Percentiles rank a stretch among this genome's conserved stretches.
Conservation (phyloP, 2,888 invertebrate species). For the Amphipoea lucens region DNA sequence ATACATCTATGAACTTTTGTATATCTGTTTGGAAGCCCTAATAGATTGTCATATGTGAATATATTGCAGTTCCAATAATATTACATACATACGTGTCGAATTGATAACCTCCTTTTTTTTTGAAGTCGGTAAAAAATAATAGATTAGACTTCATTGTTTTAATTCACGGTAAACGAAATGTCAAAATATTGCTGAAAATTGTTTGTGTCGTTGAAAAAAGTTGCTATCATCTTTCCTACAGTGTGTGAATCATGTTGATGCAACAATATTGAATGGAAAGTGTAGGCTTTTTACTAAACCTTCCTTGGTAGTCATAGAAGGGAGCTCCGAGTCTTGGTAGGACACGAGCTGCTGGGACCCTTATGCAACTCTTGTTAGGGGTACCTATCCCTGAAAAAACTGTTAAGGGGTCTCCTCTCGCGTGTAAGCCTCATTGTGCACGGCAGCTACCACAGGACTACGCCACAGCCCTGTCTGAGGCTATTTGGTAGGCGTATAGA, state of each 20-base stretch:
- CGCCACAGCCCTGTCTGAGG: background rate
- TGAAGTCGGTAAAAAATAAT: background rate
- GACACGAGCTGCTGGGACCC: background rate
- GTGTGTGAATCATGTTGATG: background rate
- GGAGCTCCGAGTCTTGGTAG: background rate
- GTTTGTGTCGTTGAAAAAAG: background rate
- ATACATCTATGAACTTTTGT: too few relatives aligned
- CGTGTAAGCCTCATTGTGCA: background rate
- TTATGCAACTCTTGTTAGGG: background rate
- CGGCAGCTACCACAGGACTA: background rate
- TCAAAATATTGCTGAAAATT: background rate
- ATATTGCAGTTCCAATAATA: too few relatives aligned
- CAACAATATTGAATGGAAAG: background rate
- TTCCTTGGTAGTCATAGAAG: too few relatives aligned
- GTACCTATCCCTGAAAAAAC: background rate
- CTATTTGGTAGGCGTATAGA: background rate
- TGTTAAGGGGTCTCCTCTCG: background rate
- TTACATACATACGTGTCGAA: too few relatives aligned
- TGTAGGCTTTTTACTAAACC: too few relatives aligned
- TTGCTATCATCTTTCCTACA: background rate
- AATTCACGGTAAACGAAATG: background rate
- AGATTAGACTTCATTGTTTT: background rate
- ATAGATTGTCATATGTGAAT: too few relatives aligned
- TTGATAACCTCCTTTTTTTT: too few relatives aligned
- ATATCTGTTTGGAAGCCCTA: too few relatives aligned